These are phyloP conservation scores for Cygnus buccinator DNA, from an alignment of 2,113 vertebrate genomes.

Conservation along the genomic window DNA sequence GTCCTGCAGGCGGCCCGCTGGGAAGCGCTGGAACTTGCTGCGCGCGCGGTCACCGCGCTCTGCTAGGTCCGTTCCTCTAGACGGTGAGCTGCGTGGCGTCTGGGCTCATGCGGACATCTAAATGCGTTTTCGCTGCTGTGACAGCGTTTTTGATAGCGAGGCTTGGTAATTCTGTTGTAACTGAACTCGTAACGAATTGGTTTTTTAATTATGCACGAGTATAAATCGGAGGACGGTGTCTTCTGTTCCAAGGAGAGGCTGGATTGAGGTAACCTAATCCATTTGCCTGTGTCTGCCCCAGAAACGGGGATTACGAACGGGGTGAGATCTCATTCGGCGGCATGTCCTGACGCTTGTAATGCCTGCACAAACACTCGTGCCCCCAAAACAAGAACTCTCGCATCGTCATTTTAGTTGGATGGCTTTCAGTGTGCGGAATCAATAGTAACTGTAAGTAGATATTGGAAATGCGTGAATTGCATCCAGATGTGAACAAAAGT, in stretches of 20 bases:
- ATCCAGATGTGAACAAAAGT: background rate
- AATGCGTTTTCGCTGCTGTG: background rate
- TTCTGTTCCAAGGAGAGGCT: background rate
- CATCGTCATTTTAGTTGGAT: background rate
- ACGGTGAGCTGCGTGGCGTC: accelerated
- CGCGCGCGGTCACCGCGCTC: background rate
- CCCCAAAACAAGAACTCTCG: background rate
- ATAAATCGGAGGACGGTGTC: background rate
- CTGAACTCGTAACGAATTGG: background rate
- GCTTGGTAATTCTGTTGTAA: background rate
- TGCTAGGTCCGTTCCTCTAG: background rate
- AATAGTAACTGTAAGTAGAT: background rate
- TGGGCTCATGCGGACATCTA: background rate
- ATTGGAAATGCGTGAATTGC: background rate
- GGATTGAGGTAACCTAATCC: background rate
- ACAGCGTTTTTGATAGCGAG: background rate
- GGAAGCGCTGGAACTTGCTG: background rate
- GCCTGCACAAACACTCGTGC: background rate
- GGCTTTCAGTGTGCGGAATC: background rate
- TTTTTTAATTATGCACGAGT: background rate
- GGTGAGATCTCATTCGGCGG: background rate
- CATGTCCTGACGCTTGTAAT: background rate
- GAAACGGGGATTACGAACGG: background rate
- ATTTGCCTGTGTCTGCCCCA: background rate
- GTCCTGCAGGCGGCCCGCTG: background rate